A percentile compares a stretch with the other conserved stretches of the same genome.
phyloP scores from a whole-genome alignment of 2,797 vertebrate genomes.

The Limosa lapponica region DNA sequence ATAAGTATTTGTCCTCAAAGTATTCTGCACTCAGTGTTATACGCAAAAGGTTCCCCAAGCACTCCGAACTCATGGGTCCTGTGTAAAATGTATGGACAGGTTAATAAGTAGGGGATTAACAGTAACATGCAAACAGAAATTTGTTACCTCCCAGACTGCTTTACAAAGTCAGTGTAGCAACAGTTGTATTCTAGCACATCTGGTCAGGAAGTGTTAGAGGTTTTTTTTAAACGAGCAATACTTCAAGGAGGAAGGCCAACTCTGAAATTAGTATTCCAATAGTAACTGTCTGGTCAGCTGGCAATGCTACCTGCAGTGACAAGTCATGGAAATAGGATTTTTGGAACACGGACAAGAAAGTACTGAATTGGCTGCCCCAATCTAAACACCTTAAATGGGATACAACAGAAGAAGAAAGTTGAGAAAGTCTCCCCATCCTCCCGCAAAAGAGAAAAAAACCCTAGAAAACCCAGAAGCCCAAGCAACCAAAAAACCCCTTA shows the following conservation, averaged over 20 bases:
- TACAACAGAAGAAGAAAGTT: neutral
- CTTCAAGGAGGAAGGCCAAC: neutral
- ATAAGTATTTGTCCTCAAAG: constrained; percentile 11
- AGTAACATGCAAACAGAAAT: neutral
- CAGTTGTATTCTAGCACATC: neutral
- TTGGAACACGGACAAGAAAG: neutral
- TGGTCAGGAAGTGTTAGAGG: accelerated
- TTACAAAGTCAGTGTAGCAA: neutral
- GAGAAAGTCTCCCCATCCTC: accelerated
- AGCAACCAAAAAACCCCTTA: too few species aligned
- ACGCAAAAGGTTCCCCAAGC: neutral
- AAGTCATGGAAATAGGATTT: neutral
- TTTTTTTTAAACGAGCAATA: neutral
- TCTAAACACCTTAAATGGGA: neutral
- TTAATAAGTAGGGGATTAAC: neutral
- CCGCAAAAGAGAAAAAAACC: neutral
- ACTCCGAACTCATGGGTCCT: neutral
- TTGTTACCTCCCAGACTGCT: neutral
- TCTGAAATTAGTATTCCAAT: neutral
- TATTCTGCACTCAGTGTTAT: neutral
- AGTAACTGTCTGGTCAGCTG: neutral
- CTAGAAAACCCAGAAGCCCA: neutral
- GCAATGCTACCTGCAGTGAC: neutral
- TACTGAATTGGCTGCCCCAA: neutral
- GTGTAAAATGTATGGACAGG: accelerated